A percentile compares a stretch with the other conserved stretches of the same genome.
Evolutionary conservation across 2,797 vertebrate genomes (phyloP).

Genomic region (Spinus pinus): DNA sequence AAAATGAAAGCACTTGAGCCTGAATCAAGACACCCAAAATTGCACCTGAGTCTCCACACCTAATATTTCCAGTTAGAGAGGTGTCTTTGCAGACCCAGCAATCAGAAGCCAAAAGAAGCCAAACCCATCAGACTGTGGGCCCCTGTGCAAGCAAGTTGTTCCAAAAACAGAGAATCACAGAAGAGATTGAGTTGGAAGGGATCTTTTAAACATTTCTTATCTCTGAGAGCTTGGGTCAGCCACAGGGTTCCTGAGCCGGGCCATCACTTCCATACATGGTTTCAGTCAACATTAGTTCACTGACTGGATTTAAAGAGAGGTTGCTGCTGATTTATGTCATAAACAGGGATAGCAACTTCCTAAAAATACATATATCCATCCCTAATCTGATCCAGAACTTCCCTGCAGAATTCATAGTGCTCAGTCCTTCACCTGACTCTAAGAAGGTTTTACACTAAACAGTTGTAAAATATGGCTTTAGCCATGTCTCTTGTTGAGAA

Average conservation of each 20-base stretch:
- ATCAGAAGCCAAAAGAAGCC: neutral
- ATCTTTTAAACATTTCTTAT: neutral
- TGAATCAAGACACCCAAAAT: neutral
- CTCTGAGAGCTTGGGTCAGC: neutral
- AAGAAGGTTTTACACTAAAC: neutral
- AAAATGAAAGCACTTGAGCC: conserved; percentile 16
- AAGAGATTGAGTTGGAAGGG: neutral
- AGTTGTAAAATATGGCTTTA: neutral
- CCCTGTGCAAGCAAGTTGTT: neutral
- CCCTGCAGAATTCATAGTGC: fast-evolving
- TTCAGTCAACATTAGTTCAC: neutral
- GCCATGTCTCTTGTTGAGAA: neutral
- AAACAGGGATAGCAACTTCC: neutral
- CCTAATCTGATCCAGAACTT: neutral
- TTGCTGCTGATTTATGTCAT: neutral
- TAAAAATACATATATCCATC: fast-evolving
- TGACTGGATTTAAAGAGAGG: neutral
- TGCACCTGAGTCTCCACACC: neutral
- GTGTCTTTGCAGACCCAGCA: neutral
- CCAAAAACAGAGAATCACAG: neutral
- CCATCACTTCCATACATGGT: neutral
- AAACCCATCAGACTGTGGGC: neutral
- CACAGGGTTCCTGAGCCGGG: neutral
- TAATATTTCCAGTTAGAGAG: neutral
- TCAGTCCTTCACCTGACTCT: neutral